Percentiles rank a stretch among this genome's conserved stretches.
phyloP scores from a whole-genome alignment of 2,888 invertebrate genomes.

The Rhimphoctona megacephalus region DNA sequence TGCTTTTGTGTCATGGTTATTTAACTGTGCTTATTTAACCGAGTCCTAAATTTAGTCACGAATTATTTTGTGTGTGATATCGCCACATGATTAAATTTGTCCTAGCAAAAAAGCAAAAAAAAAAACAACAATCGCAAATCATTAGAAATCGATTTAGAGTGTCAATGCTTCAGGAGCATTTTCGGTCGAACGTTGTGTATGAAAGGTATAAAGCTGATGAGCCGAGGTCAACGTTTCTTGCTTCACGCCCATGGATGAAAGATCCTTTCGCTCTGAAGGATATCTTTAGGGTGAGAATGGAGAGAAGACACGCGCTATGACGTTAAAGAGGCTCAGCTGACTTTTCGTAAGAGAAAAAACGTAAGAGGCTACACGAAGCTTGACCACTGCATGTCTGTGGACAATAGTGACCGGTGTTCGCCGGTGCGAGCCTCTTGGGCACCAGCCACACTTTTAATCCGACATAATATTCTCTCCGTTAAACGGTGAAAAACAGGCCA shows the following conservation, averaged over 20 bases:
- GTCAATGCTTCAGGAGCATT: background rate
- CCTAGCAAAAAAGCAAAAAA: background rate
- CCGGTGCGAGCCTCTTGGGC: constrained; percentile 45
- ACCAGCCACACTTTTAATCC: constrained; percentile 50
- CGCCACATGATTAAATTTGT: background rate
- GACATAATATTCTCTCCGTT: constrained; percentile 57
- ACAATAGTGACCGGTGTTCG: constrained; percentile 66
- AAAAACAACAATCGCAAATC: background rate
- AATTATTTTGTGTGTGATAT: background rate
- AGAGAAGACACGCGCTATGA: constrained; percentile 18
- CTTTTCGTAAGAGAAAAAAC: constrained; percentile 33
- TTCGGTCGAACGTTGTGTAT: background rate
- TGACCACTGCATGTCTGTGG: constrained; percentile 29
- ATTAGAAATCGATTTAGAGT: background rate
- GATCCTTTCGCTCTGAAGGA: constrained; percentile 28
- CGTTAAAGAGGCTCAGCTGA: constrained; percentile 50
- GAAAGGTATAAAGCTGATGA: constrained; percentile 40
- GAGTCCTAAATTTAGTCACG: too few relatives aligned
- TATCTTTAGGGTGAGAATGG: constrained; percentile 48
- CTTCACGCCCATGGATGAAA: constrained; percentile 63
- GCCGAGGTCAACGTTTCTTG: constrained; percentile 52
- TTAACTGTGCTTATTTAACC: background rate
- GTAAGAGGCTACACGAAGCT: constrained; percentile 19
- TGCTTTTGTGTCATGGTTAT: background rate
- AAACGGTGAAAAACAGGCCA: constrained; percentile 68